Base-by-base conservation (phyloP, 64 coral and sea anemone species). In the Pachyseris speciosa region DNA sequence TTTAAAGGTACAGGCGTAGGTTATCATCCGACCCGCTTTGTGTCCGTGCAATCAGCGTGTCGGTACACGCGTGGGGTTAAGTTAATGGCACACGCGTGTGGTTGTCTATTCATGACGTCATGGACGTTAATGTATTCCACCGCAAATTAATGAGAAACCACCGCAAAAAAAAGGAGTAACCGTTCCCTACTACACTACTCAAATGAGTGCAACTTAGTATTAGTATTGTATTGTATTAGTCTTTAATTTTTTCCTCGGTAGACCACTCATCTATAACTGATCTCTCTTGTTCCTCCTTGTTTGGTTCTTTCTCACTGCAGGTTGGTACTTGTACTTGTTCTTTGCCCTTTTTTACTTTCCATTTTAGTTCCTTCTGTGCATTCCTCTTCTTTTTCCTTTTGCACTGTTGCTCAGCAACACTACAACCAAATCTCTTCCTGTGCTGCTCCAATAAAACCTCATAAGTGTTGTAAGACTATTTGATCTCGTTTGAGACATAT, bases 221-320 rank as follows among this genome's bases (percentile, higher is more conserved):
- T n/a, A n/a, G n/a, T n/a, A n/a, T n/a, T n/a, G n/a, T n/a, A n/a
- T n/a, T n/a, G n/a, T n/a, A n/a, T 65, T 65, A 65, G 61, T 65
- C 61, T 65, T 65, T 24, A 65, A 65, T 65, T 27, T 65, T 24
- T 65, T 65, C 61, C 12, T 65, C 61, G 15, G n/a, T 16, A 59
- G 1, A 16, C n/a, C 6, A 16, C 22, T 65, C n/a, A 27, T 65
- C 24, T 65, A 30, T 65, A 24, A 27, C 61, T 65, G 61, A 65
- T 30, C 61, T 65, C 61, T 65, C n/a, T 65, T 27, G 22, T 65
- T 65, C n/a, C 22, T 65, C n/a, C 61, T 65, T 65, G n/a, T 65
- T 65, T 65, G 20, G 61, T 65, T 65, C 61, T 8, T n/a, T 27
- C n/a, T 27, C 24, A 22, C 27, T 29, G 24, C 8, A 7, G 28